Conservation (phyloP, 2,797 vertebrate species). For the Megaceryle alcyon region DNA sequence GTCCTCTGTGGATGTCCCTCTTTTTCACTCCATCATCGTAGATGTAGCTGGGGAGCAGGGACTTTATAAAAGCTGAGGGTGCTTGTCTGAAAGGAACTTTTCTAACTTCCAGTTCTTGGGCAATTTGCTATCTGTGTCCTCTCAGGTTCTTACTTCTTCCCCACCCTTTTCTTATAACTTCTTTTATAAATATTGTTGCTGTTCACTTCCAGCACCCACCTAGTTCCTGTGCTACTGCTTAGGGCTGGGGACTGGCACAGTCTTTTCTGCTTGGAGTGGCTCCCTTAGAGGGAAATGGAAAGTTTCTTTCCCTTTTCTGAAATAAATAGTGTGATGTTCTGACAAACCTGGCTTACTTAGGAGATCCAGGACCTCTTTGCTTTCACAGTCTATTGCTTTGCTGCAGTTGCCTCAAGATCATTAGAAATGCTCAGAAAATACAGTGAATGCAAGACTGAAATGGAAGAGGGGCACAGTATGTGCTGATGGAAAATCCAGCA, state of each 20-base stretch:
- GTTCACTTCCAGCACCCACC: background rate
- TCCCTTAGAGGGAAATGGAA: background rate
- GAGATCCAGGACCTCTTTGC: background rate
- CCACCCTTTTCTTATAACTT: background rate
- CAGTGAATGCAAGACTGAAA: background rate
- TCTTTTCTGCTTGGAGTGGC: background rate
- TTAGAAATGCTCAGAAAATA: background rate
- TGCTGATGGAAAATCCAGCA: background rate
- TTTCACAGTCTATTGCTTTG: background rate
- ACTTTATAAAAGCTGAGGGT: background rate
- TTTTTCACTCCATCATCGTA: background rate
- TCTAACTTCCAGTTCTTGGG: background rate
- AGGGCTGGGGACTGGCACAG: background rate
- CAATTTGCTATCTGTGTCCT: background rate
- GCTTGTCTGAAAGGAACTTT: background rate
- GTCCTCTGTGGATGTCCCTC: rapidly evolving
- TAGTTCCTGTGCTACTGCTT: background rate
- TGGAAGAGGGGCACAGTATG: background rate
- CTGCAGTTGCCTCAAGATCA: background rate
- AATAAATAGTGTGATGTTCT: background rate
- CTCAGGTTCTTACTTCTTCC: background rate
- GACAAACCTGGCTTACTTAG: background rate
- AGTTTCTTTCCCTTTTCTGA: background rate
- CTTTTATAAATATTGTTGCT: background rate
- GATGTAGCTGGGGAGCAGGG: background rate